Conservation (phyloP, 2,888 invertebrate genomes). For the Orthosia gracilis region DNA sequence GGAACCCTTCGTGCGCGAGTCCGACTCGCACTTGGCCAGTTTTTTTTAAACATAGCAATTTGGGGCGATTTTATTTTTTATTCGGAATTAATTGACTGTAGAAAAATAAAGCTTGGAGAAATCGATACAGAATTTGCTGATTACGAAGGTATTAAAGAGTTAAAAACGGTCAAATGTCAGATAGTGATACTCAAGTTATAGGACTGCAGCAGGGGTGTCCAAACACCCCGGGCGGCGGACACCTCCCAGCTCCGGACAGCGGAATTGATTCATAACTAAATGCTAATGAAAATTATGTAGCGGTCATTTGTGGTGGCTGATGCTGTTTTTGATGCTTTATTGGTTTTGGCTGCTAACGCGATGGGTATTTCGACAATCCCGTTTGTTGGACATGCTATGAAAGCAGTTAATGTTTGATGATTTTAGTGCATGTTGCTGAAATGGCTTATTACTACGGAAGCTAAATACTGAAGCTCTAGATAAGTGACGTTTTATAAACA, state of each 20-base stretch:
- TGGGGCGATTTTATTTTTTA: too few relatives aligned
- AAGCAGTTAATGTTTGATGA: constrained; percentile 23
- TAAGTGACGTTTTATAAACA: too few relatives aligned
- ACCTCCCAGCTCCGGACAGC: constrained; percentile 71
- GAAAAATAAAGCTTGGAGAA: too few relatives aligned
- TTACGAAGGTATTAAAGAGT: too few relatives aligned
- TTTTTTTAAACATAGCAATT: too few relatives aligned
- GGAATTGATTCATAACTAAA: constrained; percentile 84
- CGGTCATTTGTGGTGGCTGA: constrained; percentile 46
- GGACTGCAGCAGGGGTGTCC: too few relatives aligned
- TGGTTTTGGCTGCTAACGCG: constrained; percentile 26
- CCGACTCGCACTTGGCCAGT: too few relatives aligned
- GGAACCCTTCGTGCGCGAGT: too few relatives aligned
- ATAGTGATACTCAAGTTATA: too few relatives aligned
- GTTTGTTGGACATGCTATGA: constrained; percentile 24
- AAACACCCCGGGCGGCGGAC: constrained; percentile 20
- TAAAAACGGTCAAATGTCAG: too few relatives aligned
- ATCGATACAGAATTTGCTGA: too few relatives aligned
- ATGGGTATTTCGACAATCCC: background rate
- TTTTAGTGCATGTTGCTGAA: constrained; percentile 6
- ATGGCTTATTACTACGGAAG: background rate
- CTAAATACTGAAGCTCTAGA: background rate
- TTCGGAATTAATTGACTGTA: too few relatives aligned
- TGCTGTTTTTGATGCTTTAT: constrained; percentile 40
- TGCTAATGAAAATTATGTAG: constrained; percentile 83